Evolutionary conservation across 2,113 vertebrate species (phyloP).

Genomic region (Meleagris gallopavo): DNA sequence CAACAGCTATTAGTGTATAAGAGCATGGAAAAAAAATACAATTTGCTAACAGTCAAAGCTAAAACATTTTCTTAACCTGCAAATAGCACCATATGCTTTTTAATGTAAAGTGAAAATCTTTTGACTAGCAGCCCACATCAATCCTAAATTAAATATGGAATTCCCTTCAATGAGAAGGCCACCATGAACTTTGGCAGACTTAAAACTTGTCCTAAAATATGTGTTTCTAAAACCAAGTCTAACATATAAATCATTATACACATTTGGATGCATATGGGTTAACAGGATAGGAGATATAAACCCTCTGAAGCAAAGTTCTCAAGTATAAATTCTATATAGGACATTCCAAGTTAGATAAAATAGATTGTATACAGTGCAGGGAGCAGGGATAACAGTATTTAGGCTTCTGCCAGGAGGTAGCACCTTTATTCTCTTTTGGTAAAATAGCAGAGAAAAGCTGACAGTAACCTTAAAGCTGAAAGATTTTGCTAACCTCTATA

Average conservation of each 20-base stretch:
- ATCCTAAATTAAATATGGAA: neutral
- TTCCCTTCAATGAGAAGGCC: neutral
- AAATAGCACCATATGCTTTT: neutral
- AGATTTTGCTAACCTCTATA: neutral
- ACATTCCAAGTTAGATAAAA: neutral
- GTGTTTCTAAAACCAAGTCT: neutral
- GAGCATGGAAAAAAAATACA: neutral
- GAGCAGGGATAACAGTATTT: rapidly evolving
- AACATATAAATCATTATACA: neutral
- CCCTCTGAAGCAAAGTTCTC: neutral
- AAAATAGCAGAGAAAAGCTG: neutral
- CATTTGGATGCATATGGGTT: neutral
- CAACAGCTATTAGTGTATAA: neutral
- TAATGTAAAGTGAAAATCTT: neutral
- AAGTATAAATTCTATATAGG: neutral
- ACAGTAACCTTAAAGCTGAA: neutral
- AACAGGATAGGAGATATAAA: neutral
- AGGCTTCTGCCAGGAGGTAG: neutral
- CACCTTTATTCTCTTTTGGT: neutral
- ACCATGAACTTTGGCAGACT: neutral
- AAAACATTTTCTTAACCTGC: neutral
- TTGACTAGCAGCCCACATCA: neutral
- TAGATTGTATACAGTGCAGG: neutral
- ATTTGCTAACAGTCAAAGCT: neutral
- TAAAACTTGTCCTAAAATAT: neutral